Percentiles rank a stretch among this genome's conserved stretches.
phyloP scores from a whole-genome alignment of 2,113 vertebrate genomes.

The Pongo pygmaeus region DNA sequence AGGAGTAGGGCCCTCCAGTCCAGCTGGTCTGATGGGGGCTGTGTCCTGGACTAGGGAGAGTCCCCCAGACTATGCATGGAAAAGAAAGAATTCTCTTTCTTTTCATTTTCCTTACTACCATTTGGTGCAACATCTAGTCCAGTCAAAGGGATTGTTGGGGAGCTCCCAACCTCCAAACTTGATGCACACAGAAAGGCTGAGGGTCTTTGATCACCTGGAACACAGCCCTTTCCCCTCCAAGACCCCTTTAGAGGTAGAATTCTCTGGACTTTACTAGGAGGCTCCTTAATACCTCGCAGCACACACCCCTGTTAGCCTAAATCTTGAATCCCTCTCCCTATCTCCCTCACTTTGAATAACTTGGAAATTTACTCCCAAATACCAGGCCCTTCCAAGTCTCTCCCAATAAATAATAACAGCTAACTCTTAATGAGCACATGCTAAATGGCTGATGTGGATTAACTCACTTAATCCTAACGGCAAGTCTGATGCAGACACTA shows the following conservation, averaged over 20 bases:
- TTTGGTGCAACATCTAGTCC: not conserved
- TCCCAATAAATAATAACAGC: not conserved
- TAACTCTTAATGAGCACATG: not conserved
- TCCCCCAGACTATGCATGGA: not conserved
- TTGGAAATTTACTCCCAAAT: constrained; percentile 24
- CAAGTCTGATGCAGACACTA: not conserved
- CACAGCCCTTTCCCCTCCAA: not conserved
- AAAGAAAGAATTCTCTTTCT: not conserved
- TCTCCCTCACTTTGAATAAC: not conserved
- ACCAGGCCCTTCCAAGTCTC: not conserved
- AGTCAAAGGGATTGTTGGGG: not conserved
- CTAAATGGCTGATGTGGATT: not conserved
- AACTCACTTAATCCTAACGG: not conserved
- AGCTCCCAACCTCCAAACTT: not conserved
- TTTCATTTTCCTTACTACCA: not conserved
- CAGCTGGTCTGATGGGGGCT: not conserved
- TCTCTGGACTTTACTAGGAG: not conserved
- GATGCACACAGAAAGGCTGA: not conserved
- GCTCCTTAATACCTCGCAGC: not conserved
- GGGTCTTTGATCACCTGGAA: not conserved
- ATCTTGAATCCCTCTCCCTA: not conserved
- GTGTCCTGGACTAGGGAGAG: not conserved
- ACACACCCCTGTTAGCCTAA: not conserved
- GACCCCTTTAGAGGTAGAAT: not conserved
- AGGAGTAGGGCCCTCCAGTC: not conserved